A percentile compares a stretch with the other conserved stretches of the same genome.
phyloP scores from a whole-genome alignment of 2,797 vertebrate genomes.

The Aldrovandia affinis region DNA sequence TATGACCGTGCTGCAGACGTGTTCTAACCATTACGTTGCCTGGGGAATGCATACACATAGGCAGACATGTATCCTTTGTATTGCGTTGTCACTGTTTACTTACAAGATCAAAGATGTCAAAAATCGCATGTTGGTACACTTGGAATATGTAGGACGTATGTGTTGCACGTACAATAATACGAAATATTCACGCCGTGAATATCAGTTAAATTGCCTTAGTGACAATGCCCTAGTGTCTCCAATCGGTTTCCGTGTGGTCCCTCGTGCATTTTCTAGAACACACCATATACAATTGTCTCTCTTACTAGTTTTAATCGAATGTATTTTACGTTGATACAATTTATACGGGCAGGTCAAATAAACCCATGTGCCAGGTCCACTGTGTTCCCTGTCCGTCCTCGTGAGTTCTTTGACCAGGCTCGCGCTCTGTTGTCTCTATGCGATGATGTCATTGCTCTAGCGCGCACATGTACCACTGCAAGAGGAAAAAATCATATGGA shows the following conservation, averaged over 20 bases:
- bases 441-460: conserved; percentile 77
- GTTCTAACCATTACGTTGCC: neutral
- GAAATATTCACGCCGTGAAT: neutral
- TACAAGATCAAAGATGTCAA: neutral
- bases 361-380: neutral
- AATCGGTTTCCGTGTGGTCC: neutral
- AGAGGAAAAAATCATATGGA: conserved; percentile 53
- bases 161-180: neutral
- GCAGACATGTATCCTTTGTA: neutral
- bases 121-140: neutral
- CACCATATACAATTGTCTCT: neutral
- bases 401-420: conserved; percentile 49
- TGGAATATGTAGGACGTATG: neutral
- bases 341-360: neutral
- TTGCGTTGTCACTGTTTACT: neutral
- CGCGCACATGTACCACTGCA: conserved; percentile 61
- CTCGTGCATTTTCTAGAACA: neutral
- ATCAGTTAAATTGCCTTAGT: neutral
- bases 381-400: conserved; percentile 48
- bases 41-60: neutral
- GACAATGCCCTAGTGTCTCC: neutral
- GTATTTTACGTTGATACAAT: neutral
- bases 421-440: conserved; percentile 49
- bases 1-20: neutral
- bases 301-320: neutral